These are phyloP conservation scores for Mus pahari DNA, from an alignment of 2,113 vertebrate genomes.

Conservation along the genomic window DNA sequence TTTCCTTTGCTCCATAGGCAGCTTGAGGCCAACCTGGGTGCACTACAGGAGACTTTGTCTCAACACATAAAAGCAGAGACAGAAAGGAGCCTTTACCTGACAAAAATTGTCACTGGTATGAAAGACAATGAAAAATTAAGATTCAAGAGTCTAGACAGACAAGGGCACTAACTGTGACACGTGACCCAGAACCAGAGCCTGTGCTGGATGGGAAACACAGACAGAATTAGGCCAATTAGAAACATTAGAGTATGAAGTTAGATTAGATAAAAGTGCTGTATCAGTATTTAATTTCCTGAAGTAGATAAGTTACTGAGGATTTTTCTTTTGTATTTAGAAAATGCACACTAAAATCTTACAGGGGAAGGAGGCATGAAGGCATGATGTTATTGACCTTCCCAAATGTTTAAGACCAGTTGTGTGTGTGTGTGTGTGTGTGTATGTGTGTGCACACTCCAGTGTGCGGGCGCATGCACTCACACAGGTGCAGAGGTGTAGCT, in stretches of 20 bases:
- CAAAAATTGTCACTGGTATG: conserved; percentile 23
- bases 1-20: background rate
- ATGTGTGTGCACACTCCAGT: fast-evolving
- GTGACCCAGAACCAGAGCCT: background rate
- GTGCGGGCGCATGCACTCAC: no score
- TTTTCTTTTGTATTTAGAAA: conserved; percentile 29
- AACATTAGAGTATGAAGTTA: conserved; percentile 36
- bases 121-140: conserved; percentile 31
- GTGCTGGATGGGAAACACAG: background rate
- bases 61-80: background rate
- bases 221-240: conserved; percentile 43
- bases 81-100: background rate
- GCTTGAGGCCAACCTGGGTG: background rate
- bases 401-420: background rate
- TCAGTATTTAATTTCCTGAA: conserved; percentile 45
- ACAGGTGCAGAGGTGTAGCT: no score
- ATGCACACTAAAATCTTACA: conserved; percentile 32
- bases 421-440: background rate
- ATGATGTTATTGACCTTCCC: background rate
- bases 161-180: background rate
- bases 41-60: background rate
- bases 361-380: background rate
- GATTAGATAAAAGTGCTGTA: conserved; percentile 39
- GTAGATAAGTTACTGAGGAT: background rate
- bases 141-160: background rate